Conservation (phyloP, 2,888 invertebrate species). For the Phasia obesa region DNA sequence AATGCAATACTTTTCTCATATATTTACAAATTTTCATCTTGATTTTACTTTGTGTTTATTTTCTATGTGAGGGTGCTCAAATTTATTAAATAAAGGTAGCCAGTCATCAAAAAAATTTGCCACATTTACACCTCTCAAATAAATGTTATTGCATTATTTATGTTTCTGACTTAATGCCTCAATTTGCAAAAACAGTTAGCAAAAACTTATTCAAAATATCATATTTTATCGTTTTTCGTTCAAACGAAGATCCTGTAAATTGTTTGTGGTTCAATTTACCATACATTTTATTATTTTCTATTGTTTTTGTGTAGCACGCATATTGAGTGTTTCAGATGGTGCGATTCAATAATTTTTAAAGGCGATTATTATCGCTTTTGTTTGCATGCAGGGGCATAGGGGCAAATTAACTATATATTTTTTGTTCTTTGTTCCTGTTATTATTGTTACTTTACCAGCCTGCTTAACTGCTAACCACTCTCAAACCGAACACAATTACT, state of each 20-base stretch:
- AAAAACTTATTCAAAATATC: neutral
- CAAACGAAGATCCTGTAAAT: neutral
- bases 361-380: slow-evolving; percentile 71
- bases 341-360: slow-evolving; percentile 73
- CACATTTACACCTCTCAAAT: too few relatives aligned
- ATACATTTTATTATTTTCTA: neutral
- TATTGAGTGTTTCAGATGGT: slow-evolving; percentile 27
- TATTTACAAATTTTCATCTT: too few relatives aligned
- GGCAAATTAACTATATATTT: neutral
- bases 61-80: too few relatives aligned
- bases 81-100: too few relatives aligned
- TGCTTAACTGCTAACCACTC: neutral
- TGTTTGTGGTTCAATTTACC: slow-evolving; percentile 23
- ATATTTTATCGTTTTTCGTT: neutral
- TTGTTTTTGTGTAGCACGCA: too few relatives aligned
- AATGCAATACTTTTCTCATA: too few relatives aligned
- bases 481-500: neutral
- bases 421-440: slow-evolving; percentile 2
- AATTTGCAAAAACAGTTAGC: too few relatives aligned
- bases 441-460: slow-evolving; percentile 27
- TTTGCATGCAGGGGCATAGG: slow-evolving; percentile 57
- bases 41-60: too few relatives aligned
- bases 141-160: too few relatives aligned
- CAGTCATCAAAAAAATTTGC: too few relatives aligned
- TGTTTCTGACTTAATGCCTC: too few relatives aligned